Conservation (phyloP, 2,797 vertebrate species). For the Sebastes iracundus region DNA sequence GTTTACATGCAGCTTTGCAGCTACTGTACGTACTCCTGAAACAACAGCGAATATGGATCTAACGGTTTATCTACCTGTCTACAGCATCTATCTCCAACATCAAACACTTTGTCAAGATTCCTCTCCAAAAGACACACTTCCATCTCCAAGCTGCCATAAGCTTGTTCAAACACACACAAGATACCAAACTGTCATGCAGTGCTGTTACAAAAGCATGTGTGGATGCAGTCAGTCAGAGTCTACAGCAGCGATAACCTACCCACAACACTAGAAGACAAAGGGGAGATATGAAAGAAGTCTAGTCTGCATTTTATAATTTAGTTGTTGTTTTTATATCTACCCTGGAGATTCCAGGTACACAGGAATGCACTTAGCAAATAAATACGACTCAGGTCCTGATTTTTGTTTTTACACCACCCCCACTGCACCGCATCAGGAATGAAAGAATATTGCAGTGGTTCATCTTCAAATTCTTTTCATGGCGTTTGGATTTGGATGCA, state of each 20-base stretch:
- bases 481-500: constrained; percentile 40
- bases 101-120: constrained; percentile 3
- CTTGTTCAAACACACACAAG: neutral
- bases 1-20: neutral
- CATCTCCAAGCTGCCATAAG: neutral
- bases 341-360: constrained; percentile 6
- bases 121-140: neutral
- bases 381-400: constrained; percentile 17
- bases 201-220: neutral
- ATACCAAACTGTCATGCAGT: neutral
- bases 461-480: constrained; percentile 46
- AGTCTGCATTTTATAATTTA: neutral
- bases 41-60: neutral
- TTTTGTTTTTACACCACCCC: constrained; percentile 41
- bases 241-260: neutral
- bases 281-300: neutral
- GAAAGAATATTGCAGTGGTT: constrained; percentile 32
- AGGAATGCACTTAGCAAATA: constrained; percentile 6
- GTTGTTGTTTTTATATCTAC: neutral
- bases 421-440: constrained; percentile 37
- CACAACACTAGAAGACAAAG: neutral
- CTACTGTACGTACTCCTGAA: neutral
- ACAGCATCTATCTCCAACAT: neutral
- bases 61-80: neutral
- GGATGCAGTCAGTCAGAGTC: neutral